Conservation (phyloP, 1,140 invertebrate genomes). For the Atta texana region DNA sequence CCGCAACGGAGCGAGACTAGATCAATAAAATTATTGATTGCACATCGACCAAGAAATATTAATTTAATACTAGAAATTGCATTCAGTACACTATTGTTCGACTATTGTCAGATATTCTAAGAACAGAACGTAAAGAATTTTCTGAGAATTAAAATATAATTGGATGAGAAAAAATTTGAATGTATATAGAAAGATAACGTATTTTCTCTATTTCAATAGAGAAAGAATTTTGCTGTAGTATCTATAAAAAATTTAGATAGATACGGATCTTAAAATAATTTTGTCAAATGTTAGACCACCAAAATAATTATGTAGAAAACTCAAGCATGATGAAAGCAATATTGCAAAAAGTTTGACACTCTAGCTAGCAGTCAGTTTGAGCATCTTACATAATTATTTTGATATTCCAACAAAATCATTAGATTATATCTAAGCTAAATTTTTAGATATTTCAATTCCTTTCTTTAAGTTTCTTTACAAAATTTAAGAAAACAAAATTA, state of each 20-base stretch:
- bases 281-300: too few relatives aligned
- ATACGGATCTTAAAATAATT: too few relatives aligned
- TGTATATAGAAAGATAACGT: neutral
- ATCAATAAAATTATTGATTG: constrained; percentile 21
- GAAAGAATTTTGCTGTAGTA: too few relatives aligned
- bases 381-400: too few relatives aligned
- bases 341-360: too few relatives aligned
- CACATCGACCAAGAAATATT: neutral
- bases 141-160: neutral
- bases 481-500: neutral
- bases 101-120: neutral
- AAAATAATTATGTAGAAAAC: too few relatives aligned
- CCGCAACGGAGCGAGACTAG: neutral
- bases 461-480: neutral
- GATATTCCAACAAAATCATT: too few relatives aligned
- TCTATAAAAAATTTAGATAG: too few relatives aligned
- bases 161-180: neutral
- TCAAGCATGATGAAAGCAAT: too few relatives aligned
- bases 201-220: neutral
- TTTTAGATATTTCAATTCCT: too few relatives aligned
- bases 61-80: neutral
- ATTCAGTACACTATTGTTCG: neutral
- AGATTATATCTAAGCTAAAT: too few relatives aligned
- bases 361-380: too few relatives aligned
- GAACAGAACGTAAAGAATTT: neutral